phyloP scores from a whole-genome alignment of 2,113 vertebrate genomes.

The Charadrius vociferus region DNA sequence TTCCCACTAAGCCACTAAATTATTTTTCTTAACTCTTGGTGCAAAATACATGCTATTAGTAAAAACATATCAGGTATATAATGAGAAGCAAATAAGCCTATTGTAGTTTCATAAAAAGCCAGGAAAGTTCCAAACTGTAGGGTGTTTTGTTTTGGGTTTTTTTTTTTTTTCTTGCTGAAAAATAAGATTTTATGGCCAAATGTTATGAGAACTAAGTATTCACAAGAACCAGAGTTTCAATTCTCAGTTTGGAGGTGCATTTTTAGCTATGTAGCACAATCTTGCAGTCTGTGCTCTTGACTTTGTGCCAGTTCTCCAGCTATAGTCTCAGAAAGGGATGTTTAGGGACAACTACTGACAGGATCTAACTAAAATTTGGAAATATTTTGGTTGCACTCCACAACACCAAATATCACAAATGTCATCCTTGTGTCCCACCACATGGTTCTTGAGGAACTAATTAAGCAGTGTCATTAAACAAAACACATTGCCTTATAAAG shows the following conservation, averaged over 20 bases:
- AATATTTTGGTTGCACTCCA: background rate
- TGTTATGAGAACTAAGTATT: constrained; percentile 12
- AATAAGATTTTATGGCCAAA: constrained; percentile 50
- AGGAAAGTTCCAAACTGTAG: constrained; percentile 24
- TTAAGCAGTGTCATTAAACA: background rate
- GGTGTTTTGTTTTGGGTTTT: background rate
- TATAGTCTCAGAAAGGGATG: background rate
- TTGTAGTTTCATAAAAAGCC: constrained; percentile 55
- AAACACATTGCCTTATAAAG: constrained; percentile 17
- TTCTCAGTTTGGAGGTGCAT: constrained; percentile 4
- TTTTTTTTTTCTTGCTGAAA: background rate
- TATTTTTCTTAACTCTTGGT: constrained; percentile 53
- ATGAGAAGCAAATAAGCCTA: constrained; percentile 60
- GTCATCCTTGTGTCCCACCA: background rate
- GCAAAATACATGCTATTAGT: constrained; percentile 64
- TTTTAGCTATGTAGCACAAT: constrained; percentile 15
- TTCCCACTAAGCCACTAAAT: constrained; percentile 70
- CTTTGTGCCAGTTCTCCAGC: constrained; percentile 5
- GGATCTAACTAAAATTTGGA: background rate
- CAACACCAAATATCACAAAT: background rate
- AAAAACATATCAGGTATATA: constrained; percentile 60
- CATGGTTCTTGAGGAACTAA: background rate
- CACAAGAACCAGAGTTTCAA: constrained; percentile 14
- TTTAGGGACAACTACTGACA: constrained; percentile 1
- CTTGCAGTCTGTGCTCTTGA: background rate